phyloP scores from a whole-genome alignment of 2,113 vertebrate genomes.

The Sorex fumeus region DNA sequence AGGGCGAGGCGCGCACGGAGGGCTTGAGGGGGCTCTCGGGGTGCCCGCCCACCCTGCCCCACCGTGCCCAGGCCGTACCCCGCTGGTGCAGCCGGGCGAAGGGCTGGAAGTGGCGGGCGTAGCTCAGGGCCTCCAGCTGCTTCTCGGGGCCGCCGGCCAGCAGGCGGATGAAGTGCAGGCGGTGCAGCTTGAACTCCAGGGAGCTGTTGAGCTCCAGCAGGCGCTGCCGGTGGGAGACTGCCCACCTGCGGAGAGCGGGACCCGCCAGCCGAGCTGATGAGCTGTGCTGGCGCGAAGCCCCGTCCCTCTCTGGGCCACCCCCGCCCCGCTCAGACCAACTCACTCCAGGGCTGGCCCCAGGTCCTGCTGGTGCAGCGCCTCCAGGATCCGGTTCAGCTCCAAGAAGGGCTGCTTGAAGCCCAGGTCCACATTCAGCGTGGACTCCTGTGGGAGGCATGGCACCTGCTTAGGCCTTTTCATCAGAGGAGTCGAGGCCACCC shows the following conservation, averaged over 20 bases:
- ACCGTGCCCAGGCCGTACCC: conserved; percentile 83
- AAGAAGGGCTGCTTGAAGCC: conserved; percentile 95
- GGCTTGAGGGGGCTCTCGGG: too few species aligned
- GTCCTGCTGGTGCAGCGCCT: conserved; percentile 94
- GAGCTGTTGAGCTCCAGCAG: conserved; percentile 94
- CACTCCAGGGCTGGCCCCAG: conserved; percentile 94
- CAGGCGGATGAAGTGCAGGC: conserved; percentile 94
- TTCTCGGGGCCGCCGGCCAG: conserved; percentile 92
- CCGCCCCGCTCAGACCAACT: conserved; percentile 55
- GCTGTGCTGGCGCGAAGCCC: not conserved
- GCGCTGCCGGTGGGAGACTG: conserved; percentile 92
- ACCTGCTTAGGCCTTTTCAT: too few species aligned
- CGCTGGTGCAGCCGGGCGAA: conserved; percentile 94
- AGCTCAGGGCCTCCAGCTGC: conserved; percentile 94
- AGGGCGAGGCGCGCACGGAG: not conserved
- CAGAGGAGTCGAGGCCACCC: too few species aligned
- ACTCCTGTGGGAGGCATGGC: conserved; percentile 88
- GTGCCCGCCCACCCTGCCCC: too few species aligned
- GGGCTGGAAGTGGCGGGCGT: conserved; percentile 94
- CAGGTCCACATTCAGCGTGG: conserved; percentile 93
- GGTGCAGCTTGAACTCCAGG: conserved; percentile 95
- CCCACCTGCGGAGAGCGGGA: too few species aligned
- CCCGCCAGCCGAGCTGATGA: not conserved
- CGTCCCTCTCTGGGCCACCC: not conserved
- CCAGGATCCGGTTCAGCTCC: conserved; percentile 94